Evolutionary conservation across 2,797 vertebrate genomes (phyloP), one percentile per base, ranked within the genome.

Genomic region (Pangasius mekongensis): DNA sequence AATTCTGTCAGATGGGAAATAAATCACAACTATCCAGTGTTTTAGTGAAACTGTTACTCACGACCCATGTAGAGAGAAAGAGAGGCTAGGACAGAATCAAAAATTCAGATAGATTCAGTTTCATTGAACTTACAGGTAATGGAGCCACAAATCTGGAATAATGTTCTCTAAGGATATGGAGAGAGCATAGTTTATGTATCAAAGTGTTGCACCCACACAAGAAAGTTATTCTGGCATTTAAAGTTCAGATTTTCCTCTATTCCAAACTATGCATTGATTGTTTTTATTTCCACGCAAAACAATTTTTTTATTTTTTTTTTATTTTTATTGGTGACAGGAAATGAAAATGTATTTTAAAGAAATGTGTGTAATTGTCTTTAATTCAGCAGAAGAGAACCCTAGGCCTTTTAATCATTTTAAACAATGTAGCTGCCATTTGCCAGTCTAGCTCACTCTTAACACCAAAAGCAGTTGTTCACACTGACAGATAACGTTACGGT

Each of bases 401-500:
- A 49, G 39, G 36, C 36, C 62, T 39, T 82, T 80, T 43, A 62
- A 64, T 39, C 14, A 14, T 43, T 82, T 82, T 43, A 62, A 39
- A 81, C 56, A 81, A 82, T 82, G 14, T 20, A 83, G 7, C 24
- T 83, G 47, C 47, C 36, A 49, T 49, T 66, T 66, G 39, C 43
- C 60, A 66, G 11, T 66, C 43, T 52, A 24, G 3, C 9, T 7
- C 27, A 30, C 16, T 84, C 43, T 52, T 10, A 67, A 24, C 47
- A 22, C 47, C 60, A 14, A 33, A 69, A 84, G 43, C 64, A 84
- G n/a, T 84, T 54, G n/a, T 36, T 80, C 62, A 66, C 11, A 77
- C 24, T 58, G 84, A 74, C 81, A 88, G 76, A 54, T 30, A 36
- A 64, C 60, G 36, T 87, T 66, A 64, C 73, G 20, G 30, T 49